Evolutionary conservation across 2,113 vertebrate species (phyloP).

Genomic region (Mola mola): DNA sequence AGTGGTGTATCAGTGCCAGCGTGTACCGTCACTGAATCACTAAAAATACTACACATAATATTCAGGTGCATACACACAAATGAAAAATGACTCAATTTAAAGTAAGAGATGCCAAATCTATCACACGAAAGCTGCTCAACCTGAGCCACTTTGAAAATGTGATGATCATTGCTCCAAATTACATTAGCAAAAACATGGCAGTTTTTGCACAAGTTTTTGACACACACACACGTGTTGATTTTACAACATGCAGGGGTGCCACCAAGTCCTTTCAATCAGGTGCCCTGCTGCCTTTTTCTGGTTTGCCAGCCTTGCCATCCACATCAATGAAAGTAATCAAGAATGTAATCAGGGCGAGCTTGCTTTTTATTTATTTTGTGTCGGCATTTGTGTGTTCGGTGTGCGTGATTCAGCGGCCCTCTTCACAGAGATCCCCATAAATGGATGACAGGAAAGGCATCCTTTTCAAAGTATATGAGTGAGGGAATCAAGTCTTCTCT

Average conservation of each 20-base stretch:
- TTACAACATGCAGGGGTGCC: constrained; percentile 51
- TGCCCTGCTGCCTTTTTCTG: constrained; percentile 32
- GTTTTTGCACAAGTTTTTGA: constrained; percentile 30
- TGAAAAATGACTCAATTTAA: too few species aligned
- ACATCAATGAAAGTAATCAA: constrained; percentile 71
- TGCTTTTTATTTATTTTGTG: constrained; percentile 36
- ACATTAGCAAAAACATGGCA: constrained; percentile 3
- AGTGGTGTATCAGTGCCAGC: constrained; percentile 1
- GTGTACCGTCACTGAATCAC: background rate
- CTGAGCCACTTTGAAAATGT: constrained; percentile 1
- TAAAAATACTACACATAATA: background rate
- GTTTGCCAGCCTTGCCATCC: constrained; percentile 49
- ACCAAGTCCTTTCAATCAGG: constrained; percentile 42
- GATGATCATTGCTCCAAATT: constrained; percentile 22
- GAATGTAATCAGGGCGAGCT: constrained; percentile 62
- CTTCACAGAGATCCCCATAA: constrained; percentile 61
- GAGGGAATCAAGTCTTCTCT: constrained; percentile 65
- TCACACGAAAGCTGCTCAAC: constrained; percentile 1
- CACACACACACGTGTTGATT: constrained; percentile 53
- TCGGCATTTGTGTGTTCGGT: constrained; percentile 11
- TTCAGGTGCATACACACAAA: background rate
- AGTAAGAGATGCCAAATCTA: background rate
- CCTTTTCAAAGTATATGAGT: constrained; percentile 65
- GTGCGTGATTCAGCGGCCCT: constrained; percentile 43
- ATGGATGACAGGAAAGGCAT: constrained; percentile 70